Conservation (phyloP, 2,113 vertebrate species). For the Petrocephalus zakoni region DNA sequence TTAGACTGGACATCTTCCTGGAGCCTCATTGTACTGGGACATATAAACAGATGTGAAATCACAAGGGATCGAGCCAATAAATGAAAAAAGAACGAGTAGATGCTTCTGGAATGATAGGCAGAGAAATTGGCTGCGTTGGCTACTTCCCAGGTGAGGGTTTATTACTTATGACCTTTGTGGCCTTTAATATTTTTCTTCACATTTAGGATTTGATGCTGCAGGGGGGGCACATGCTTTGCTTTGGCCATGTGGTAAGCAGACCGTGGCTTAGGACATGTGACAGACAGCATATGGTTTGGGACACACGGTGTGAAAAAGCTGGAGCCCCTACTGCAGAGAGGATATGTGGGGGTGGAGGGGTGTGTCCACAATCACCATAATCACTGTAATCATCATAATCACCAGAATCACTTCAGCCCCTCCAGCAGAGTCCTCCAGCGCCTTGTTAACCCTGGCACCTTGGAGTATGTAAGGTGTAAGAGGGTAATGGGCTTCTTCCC, state of each 20-base stretch:
- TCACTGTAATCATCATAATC: constrained; percentile 7
- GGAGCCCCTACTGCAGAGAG: neutral
- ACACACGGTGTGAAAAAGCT: neutral
- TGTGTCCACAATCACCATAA: neutral
- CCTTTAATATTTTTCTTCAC: neutral
- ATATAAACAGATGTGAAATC: neutral
- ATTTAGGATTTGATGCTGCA: neutral
- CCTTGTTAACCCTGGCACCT: neutral
- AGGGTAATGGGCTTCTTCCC: neutral
- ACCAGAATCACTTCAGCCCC: neutral
- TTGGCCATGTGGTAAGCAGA: neutral
- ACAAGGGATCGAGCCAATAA: neutral
- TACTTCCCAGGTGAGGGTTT: neutral
- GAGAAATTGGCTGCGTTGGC: neutral
- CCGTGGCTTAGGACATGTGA: neutral
- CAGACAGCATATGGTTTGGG: neutral
- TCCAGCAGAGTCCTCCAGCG: neutral
- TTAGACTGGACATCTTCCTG: neutral
- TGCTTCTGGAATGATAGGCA: neutral
- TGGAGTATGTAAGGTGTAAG: neutral
- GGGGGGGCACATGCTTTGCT: neutral
- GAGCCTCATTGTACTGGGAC: neutral
- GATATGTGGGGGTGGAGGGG: neutral
- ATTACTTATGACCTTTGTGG: neutral
- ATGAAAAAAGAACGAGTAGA: neutral